These are phyloP conservation scores for Cynopterus sphinx DNA, from an alignment of 2,797 vertebrate species.

Conservation along the genomic window DNA sequence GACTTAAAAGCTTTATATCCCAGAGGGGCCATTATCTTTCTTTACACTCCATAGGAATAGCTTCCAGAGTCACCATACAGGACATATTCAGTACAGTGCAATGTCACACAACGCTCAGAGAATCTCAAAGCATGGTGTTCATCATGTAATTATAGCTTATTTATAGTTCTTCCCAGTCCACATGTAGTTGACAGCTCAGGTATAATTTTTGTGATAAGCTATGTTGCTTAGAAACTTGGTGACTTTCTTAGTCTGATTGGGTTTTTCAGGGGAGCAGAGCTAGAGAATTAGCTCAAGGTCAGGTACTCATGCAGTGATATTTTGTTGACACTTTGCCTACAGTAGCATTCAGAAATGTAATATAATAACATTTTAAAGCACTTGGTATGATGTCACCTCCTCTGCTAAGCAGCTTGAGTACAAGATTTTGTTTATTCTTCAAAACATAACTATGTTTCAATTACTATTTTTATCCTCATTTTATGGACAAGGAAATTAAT, in stretches of 20 bases:
- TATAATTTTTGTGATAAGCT: not conserved
- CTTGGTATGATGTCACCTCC: not conserved
- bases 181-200: not conserved
- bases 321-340: not conserved
- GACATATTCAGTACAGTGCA: not conserved
- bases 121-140: not conserved
- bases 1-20: not conserved
- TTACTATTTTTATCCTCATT: not conserved
- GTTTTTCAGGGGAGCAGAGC: not conserved
- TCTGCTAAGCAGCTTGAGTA: not conserved
- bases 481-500: not conserved
- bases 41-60: not conserved
- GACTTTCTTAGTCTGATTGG: not conserved
- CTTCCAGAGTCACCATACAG: not conserved
- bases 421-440: not conserved
- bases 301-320: not conserved
- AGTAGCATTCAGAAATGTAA: not conserved
- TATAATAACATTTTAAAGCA: not conserved
- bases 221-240: not conserved
- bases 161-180: not conserved
- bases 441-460: not conserved
- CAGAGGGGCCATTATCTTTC: not conserved
- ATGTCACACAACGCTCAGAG: not conserved
- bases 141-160: not conserved
- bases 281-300: conserved; percentile 43